These are phyloP conservation scores for Blennius ocellaris DNA, from an alignment of 2,113 vertebrate species.

Conservation along the genomic window DNA sequence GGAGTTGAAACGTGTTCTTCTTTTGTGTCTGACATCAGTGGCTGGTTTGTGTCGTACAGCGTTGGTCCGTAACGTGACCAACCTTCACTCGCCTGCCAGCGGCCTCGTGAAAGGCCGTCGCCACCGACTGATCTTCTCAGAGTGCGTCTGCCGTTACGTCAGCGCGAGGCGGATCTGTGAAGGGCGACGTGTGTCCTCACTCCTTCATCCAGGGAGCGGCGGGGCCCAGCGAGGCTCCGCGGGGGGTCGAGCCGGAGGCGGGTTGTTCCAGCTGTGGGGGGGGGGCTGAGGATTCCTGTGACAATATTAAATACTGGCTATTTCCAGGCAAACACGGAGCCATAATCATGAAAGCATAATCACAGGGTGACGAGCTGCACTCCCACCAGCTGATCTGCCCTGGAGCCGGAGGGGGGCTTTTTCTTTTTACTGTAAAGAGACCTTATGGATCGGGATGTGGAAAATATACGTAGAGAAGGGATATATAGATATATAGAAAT, in stretches of 20 bases:
- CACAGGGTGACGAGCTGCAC: conserved; percentile 37
- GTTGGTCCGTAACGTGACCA: conserved; percentile 25
- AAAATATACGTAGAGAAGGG: conserved; percentile 1
- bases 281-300: conserved; percentile 47
- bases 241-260: background rate
- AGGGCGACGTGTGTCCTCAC: conserved; percentile 29
- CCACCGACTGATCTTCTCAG: conserved; percentile 47
- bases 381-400: conserved; percentile 43
- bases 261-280: conserved; percentile 25
- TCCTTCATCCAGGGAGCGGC: conserved; percentile 11
- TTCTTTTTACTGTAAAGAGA: conserved; percentile 22
- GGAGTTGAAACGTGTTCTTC: too few species aligned
- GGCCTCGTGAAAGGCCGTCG: conserved; percentile 45
- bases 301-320: conserved; percentile 45
- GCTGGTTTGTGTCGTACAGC: conserved; percentile 19
- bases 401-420: conserved; percentile 23
- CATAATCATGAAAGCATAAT: conserved; percentile 62
- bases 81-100: conserved; percentile 55
- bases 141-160: conserved; percentile 43
- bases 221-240: conserved; percentile 1
- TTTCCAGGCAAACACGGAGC: conserved; percentile 53
- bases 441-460: conserved; percentile 19
- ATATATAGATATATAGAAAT: background rate
- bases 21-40: background rate
- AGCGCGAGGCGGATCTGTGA: conserved; percentile 29